Evolutionary conservation across 2,113 vertebrate species (phyloP).

Genomic region (Prietella phreatophila): DNA sequence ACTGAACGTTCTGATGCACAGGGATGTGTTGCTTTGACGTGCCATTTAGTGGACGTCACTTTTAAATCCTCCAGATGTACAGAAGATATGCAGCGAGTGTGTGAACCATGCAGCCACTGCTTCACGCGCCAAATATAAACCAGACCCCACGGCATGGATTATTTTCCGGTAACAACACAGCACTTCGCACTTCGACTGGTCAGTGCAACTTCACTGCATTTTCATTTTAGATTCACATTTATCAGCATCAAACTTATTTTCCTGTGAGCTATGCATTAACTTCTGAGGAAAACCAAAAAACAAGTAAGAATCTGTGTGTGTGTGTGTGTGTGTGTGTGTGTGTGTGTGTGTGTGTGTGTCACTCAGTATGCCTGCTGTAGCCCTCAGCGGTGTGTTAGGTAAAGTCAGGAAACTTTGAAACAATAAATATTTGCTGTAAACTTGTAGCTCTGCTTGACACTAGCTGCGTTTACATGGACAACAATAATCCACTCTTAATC

Average conservation of each 20-base stretch:
- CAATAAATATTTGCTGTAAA: background rate
- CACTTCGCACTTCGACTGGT: background rate
- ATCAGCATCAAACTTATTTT: slow-evolving; percentile 26
- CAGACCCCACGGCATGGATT: background rate
- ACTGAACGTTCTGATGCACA: background rate
- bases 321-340: slow-evolving; percentile 20
- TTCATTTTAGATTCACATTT: slow-evolving; percentile 3
- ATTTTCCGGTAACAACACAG: background rate
- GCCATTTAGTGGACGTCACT: background rate
- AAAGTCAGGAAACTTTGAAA: slow-evolving; percentile 8
- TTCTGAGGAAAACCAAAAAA: background rate
- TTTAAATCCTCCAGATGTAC: background rate
- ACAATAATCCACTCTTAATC: too few relatives aligned
- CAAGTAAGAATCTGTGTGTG: background rate
- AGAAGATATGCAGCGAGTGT: background rate
- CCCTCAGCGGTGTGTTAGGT: slow-evolving; percentile 38
- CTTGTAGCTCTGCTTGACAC: slow-evolving; percentile 8
- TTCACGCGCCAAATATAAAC: background rate
- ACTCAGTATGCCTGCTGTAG: slow-evolving; percentile 46
- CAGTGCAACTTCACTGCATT: background rate
- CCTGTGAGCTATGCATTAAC: slow-evolving; percentile 11
- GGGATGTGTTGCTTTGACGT: background rate
- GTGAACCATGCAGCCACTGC: background rate
- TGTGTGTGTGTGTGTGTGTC: background rate
- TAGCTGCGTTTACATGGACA: too few relatives aligned